phyloP scores from a whole-genome alignment of 2,797 vertebrate genomes.

The Mus caroli region DNA sequence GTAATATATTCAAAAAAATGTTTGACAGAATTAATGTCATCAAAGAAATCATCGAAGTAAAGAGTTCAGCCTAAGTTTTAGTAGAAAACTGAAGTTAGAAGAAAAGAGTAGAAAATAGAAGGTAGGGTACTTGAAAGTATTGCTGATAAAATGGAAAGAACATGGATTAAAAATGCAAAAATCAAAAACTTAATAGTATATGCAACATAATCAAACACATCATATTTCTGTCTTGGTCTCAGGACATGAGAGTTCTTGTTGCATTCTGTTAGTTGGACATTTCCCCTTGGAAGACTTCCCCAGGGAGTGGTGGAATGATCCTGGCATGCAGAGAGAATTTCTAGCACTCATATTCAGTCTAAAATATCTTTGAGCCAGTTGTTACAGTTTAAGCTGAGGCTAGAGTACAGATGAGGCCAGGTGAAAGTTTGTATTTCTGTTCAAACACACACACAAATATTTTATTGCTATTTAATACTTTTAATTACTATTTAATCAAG shows the following conservation, averaged over 20 bases:
- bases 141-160: conserved; percentile 11
- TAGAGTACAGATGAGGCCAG: neutral
- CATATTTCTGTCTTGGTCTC: neutral
- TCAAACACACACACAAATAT: neutral
- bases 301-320: neutral
- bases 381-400: neutral
- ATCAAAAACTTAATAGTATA: neutral
- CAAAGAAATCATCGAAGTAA: conserved; percentile 26
- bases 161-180: neutral
- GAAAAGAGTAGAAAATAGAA: neutral
- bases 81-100: conserved; percentile 12
- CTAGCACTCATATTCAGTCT: neutral
- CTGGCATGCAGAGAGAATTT: neutral
- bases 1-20: conserved; percentile 16
- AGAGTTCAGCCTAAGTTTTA: conserved; percentile 17
- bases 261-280: neutral
- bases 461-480: neutral
- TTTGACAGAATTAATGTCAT: conserved; percentile 38
- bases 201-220: neutral
- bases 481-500: conserved; percentile 19
- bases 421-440: conserved; percentile 10
- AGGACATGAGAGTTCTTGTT: neutral
- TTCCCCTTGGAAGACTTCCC: neutral
- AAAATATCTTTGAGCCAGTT: neutral
- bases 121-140: neutral